Conservation (phyloP, 2,113 vertebrate species). For the Camelus bactrianus region DNA sequence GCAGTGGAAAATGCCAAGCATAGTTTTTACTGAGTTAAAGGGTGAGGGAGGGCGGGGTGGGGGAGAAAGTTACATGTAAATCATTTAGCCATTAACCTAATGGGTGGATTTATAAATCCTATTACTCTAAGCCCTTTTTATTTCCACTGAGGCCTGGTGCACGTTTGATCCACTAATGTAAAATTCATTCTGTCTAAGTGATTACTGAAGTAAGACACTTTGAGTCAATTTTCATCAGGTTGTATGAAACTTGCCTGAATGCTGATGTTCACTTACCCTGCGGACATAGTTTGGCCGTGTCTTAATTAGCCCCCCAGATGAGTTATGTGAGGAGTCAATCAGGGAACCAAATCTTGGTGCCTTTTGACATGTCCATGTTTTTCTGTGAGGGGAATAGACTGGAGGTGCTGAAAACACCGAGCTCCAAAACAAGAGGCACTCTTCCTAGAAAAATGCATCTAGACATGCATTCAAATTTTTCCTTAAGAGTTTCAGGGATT, state of each 20-base stretch:
- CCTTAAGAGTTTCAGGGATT: neutral
- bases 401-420: conserved; percentile 67
- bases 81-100: conserved; percentile 91
- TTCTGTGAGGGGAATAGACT: conserved; percentile 51
- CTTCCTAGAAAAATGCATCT: conserved; percentile 27
- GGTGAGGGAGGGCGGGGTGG: conserved; percentile 84
- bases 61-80: conserved; percentile 89
- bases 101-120: conserved; percentile 90
- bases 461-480: conserved; percentile 5
- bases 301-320: conserved; percentile 86
- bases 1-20: conserved; percentile 84
- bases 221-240: conserved; percentile 88
- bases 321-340: conserved; percentile 82
- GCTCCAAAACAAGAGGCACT: conserved; percentile 65
- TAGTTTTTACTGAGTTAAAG: conserved; percentile 86
- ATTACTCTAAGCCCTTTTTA: conserved; percentile 89
- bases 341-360: conserved; percentile 76
- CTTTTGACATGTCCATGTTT: conserved; percentile 76
- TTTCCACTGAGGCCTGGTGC: conserved; percentile 88
- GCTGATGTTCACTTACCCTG: conserved; percentile 78
- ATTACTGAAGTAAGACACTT: conserved; percentile 89
- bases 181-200: conserved; percentile 89
- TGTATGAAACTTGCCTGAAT: conserved; percentile 85
- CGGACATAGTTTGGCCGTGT: conserved; percentile 85
- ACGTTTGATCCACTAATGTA: conserved; percentile 89